These are phyloP conservation scores for Sphaerodactylus townsendi DNA, from an alignment of 2,113 vertebrate species.

Conservation along the genomic window DNA sequence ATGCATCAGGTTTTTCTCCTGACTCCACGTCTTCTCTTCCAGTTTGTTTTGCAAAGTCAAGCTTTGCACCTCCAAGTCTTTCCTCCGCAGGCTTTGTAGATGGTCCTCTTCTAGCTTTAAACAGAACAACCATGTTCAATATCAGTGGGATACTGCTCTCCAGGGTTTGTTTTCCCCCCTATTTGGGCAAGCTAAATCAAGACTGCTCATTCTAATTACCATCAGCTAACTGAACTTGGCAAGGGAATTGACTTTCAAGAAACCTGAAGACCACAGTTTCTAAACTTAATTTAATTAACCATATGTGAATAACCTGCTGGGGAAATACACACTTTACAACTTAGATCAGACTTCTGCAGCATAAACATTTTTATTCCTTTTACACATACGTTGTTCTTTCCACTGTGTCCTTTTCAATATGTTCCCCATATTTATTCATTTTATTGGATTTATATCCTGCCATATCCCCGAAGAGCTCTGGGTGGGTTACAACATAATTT, in stretches of 20 bases:
- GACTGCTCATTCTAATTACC: slow-evolving; percentile 30
- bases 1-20: slow-evolving; percentile 85
- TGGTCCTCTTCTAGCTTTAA: slow-evolving; percentile 84
- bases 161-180: background rate
- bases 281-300: slow-evolving; percentile 38
- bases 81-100: slow-evolving; percentile 77
- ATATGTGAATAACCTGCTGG: slow-evolving; percentile 11
- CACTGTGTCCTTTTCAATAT: background rate
- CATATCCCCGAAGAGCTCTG: too few species aligned
- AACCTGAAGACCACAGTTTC: background rate
- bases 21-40: slow-evolving; percentile 85
- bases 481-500: too few species aligned
- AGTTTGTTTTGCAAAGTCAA: slow-evolving; percentile 82
- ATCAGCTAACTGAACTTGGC: slow-evolving; percentile 25
- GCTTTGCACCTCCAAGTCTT: slow-evolving; percentile 88
- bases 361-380: slow-evolving; percentile 1
- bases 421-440: too few species aligned
- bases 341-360: background rate
- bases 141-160: slow-evolving; percentile 25
- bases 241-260: slow-evolving; percentile 13
- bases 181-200: slow-evolving; percentile 22
- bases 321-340: slow-evolving; percentile 19
- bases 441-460: too few species aligned
- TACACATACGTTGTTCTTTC: slow-evolving; percentile 5
- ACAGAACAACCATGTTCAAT: slow-evolving; percentile 31